Evolutionary conservation across 2,797 vertebrate species (phyloP).

Genomic region (Ispidina lecontei): DNA sequence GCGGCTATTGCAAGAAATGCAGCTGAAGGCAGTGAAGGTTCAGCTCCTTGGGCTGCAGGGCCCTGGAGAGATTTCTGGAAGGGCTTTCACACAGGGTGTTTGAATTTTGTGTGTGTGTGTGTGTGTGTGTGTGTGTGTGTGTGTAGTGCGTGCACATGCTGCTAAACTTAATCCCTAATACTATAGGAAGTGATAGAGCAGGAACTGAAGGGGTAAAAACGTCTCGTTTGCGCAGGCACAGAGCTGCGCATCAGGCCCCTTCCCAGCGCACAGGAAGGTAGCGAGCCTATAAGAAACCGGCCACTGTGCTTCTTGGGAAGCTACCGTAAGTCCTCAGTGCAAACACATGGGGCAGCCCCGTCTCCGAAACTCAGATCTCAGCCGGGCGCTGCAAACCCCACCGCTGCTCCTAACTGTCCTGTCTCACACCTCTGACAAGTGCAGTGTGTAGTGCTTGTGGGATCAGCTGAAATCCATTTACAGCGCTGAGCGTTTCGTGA

Average conservation of each 20-base stretch:
- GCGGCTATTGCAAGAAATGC: neutral
- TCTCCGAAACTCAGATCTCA: neutral
- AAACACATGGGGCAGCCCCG: rapidly evolving
- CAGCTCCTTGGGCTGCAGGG: neutral
- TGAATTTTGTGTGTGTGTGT: no score
- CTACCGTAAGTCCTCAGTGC: neutral
- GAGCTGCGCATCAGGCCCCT: no score
- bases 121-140: neutral
- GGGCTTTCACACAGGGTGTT: no score
- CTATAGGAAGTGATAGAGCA: neutral
- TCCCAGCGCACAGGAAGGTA: no score
- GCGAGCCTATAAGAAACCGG: no score
- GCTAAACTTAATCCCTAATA: neutral
- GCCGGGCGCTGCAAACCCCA: rapidly evolving
- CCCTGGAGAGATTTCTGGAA: no score
- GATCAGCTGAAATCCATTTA: neutral
- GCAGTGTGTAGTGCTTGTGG: neutral
- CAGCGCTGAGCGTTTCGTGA: neutral
- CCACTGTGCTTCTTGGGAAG: neutral
- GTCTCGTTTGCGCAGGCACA: no score
- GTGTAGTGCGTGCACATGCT: neutral
- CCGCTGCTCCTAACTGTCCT: neutral
- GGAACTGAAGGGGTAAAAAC: neutral
- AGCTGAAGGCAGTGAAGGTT: neutral
- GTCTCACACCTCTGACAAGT: neutral